Evolutionary conservation across 1,140 invertebrate genomes (phyloP).

Genomic region (Rhagoletis pomonella): DNA sequence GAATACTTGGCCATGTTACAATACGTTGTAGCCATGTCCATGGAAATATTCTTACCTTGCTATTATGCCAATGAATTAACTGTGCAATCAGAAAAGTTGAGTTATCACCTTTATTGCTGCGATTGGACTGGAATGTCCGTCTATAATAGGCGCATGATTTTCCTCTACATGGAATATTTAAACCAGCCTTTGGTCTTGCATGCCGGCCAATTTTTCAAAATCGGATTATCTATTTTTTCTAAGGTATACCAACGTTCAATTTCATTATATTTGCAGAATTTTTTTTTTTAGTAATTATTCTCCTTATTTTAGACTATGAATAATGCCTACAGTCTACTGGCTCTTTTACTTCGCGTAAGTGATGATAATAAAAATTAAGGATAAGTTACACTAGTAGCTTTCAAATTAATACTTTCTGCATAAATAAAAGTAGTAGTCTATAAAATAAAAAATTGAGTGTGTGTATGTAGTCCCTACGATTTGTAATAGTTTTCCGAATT

Average conservation of each 20-base stretch:
- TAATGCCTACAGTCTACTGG: conserved; percentile 69
- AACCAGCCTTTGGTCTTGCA: conserved; percentile 63
- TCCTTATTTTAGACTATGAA: conserved; percentile 64
- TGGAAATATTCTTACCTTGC: conserved; percentile 68
- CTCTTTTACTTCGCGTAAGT: conserved; percentile 65
- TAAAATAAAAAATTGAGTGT: too few species aligned
- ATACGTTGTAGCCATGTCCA: conserved; percentile 65
- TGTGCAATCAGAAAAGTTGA: conserved; percentile 63
- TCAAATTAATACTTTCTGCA: too few species aligned
- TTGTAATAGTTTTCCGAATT: too few species aligned
- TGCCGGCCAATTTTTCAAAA: conserved; percentile 66
- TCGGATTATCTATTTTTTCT: conserved; percentile 68
- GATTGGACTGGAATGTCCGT: conserved; percentile 63
- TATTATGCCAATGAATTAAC: conserved; percentile 69
- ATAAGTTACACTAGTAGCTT: too few species aligned
- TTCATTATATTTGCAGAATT: neutral
- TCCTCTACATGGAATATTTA: conserved; percentile 66
- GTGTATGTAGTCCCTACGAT: too few species aligned
- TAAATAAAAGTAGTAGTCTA: too few species aligned
- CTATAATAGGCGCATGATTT: conserved; percentile 60
- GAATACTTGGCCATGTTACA: conserved; percentile 68
- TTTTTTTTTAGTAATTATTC: neutral
- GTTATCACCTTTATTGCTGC: conserved; percentile 63
- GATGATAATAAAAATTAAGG: conserved; percentile 46
- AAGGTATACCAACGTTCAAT: conserved; percentile 59